Conservation (phyloP, 2,888 invertebrate species). For the Stenodema calcarata region DNA sequence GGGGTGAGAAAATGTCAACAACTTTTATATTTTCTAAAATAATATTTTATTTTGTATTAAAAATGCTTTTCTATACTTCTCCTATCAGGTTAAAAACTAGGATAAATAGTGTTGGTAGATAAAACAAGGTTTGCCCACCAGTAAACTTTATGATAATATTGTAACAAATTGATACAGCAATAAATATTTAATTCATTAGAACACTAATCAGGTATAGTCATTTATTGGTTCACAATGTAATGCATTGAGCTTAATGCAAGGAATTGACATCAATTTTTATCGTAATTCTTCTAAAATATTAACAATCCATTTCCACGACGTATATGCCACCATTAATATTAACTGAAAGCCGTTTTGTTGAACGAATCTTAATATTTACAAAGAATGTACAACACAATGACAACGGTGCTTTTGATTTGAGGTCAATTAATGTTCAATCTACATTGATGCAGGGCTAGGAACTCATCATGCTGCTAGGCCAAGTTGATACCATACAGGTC, state of each 20-base stretch:
- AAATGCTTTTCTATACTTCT: not conserved
- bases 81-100: not conserved
- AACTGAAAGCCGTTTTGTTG: not conserved
- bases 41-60: slow-evolving; percentile 9
- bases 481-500: too few relatives aligned
- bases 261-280: slow-evolving; percentile 2
- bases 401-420: too few relatives aligned
- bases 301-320: not conserved
- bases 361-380: not conserved
- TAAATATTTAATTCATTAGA: not conserved
- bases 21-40: slow-evolving; percentile 1
- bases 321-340: not conserved
- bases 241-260: slow-evolving; percentile 6
- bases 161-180: not conserved
- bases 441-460: too few relatives aligned
- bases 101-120: not conserved
- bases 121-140: not conserved
- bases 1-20: not conserved
- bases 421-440: too few relatives aligned
- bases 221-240: not conserved
- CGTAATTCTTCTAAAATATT: not conserved
- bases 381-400: too few relatives aligned
- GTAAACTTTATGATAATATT: too few relatives aligned
- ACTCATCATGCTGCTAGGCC: too few relatives aligned
- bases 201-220: not conserved